Base-by-base conservation (phyloP, 2,113 vertebrate genomes). In the Terrapene triunguis region DNA sequence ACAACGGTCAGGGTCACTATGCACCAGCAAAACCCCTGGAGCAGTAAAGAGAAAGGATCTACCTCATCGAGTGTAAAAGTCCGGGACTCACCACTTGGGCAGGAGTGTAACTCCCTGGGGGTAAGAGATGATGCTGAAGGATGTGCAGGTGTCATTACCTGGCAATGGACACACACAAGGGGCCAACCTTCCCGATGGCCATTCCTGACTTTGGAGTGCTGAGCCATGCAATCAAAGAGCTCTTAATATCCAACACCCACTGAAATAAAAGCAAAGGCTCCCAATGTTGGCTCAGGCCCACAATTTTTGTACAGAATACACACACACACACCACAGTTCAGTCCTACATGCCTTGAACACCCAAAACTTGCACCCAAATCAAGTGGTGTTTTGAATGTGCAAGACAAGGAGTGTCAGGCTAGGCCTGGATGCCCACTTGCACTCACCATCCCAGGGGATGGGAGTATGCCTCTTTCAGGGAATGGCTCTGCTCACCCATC, bases 261-360 rank as follows among this genome's bases (percentile, higher is more conserved):
- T 12, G 54, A 65, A 91, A 92, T 38, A 80, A 85, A 91, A 27
- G 38, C 32, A 91, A 92, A 91, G 3, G 48, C 8, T 78, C 5
- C 25, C 50, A 32, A 51, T 27, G 54, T 42, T 81, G 44, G 2
- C 2, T 38, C 92, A 87, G 44, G 38, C 4, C 22, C 0, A 0
- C 25, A 93, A 72, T 48, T 85, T 87, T 12, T 94, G 80, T 65
- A 74, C n/a, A 27, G 29, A 92, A 88, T 55, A 44, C 11, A 38
- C 50, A 53, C 44, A 42, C 38, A 44, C 35, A 53, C 35, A 91
- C 22, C 69, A 55, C 16, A 10, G 83, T 24, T 53, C 44, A 86
- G 29, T 86, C 42, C 82, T 62, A 93, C 44, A 76, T 6, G 38
- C 92, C 51, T 78, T 76, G 17, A 93, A 27, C 27, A 85, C 94